phyloP scores from a whole-genome alignment of 2,113 vertebrate genomes.

The Mesembrinibis cayennensis region DNA sequence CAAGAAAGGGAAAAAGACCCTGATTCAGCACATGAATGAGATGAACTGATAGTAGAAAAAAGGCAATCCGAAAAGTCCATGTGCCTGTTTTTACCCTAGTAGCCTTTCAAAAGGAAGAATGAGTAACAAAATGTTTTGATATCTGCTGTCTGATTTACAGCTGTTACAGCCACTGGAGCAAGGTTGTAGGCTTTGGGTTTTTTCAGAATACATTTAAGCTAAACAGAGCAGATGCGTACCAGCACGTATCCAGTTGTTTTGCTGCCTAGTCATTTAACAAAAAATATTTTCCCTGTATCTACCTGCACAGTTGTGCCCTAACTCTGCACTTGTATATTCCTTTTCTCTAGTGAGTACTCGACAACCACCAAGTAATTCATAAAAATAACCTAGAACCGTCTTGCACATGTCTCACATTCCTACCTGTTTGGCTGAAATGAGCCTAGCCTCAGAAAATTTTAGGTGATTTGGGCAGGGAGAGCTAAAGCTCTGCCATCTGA shows the following conservation, averaged over 20 bases:
- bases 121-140: background rate
- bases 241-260: background rate
- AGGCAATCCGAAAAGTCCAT: background rate
- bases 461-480: background rate
- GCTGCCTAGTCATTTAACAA: background rate
- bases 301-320: background rate
- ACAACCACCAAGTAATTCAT: background rate
- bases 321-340: background rate
- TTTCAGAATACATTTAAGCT: background rate
- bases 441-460: background rate
- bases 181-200: background rate
- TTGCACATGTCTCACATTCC: fast-evolving
- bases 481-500: background rate
- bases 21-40: background rate
- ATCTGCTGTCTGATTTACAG: background rate
- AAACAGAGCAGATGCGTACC: background rate
- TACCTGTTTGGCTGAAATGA: background rate
- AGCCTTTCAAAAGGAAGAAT: background rate
- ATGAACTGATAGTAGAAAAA: background rate
- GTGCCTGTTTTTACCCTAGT: background rate
- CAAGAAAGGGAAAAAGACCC: background rate
- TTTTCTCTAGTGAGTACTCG: background rate
- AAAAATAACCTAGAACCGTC: background rate
- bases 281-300: background rate
- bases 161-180: background rate